A percentile compares a stretch with the other conserved stretches of the same genome.
phyloP scores from a whole-genome alignment of 2,113 vertebrate genomes.

The Boulengerochromis microlepis region DNA sequence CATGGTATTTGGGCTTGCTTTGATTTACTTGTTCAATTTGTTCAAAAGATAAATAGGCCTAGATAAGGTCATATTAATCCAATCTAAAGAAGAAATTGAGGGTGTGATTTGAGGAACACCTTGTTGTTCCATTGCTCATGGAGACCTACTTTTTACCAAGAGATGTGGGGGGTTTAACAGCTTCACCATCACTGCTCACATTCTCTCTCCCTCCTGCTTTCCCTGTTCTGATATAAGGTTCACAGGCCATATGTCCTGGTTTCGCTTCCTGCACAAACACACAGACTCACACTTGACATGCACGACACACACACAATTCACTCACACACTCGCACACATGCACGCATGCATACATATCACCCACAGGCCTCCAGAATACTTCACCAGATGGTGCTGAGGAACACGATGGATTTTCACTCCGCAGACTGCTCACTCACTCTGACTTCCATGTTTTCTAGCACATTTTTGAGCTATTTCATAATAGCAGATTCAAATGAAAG shows the following conservation, averaged over 20 bases:
- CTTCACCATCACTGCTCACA: not conserved
- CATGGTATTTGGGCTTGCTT: not conserved
- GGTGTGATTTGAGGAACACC: not conserved
- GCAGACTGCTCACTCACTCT: not conserved
- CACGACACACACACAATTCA: not conserved
- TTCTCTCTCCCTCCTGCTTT: not conserved
- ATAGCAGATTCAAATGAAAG: not conserved
- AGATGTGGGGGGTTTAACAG: not conserved
- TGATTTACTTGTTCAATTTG: not conserved
- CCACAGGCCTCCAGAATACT: conserved; percentile 37
- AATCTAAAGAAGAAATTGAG: not conserved
- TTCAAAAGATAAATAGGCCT: not conserved
- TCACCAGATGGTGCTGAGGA: conserved; percentile 56
- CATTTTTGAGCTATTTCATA: not conserved
- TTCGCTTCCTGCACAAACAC: conserved; percentile 26
- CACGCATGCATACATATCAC: not conserved
- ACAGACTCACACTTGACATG: not conserved
- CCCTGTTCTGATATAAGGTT: conserved; percentile 19
- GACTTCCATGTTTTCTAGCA: not conserved
- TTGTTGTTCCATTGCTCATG: not conserved
- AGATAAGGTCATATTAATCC: fast-evolving
- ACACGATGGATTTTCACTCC: not conserved
- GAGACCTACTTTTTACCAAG: not conserved
- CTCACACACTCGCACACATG: not conserved
- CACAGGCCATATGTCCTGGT: conserved; percentile 52